phyloP scores from a whole-genome alignment of 2,113 vertebrate species.

The Lathamus discolor region DNA sequence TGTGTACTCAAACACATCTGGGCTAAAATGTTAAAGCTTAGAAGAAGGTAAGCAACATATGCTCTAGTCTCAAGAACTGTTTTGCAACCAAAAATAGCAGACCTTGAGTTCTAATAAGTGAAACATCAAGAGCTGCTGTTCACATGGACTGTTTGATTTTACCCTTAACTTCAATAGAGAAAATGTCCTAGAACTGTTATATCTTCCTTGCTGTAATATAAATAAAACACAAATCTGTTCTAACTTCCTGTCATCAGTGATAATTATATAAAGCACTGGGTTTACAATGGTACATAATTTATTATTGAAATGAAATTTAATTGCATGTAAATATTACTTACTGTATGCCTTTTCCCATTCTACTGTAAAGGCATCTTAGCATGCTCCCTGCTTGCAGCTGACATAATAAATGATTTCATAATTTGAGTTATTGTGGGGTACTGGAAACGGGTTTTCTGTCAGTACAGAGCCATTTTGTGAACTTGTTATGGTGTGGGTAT shows the following conservation, averaged over 20 bases:
- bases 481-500: neutral
- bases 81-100: neutral
- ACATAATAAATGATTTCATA: constrained; percentile 37
- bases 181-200: neutral
- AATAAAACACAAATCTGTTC: constrained; percentile 45
- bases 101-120: neutral
- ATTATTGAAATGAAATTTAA: constrained; percentile 49
- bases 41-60: neutral
- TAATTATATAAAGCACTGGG: constrained; percentile 39
- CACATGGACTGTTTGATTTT: neutral
- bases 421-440: constrained; percentile 60
- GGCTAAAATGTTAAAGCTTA: neutral
- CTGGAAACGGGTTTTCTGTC: constrained; percentile 51
- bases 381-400: constrained; percentile 34
- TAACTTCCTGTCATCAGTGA: constrained; percentile 41
- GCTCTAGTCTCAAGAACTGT: neutral
- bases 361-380: constrained; percentile 35
- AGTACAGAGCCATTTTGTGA: constrained; percentile 2
- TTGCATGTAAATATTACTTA: constrained; percentile 58
- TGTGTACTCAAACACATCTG: neutral
- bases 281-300: constrained; percentile 64
- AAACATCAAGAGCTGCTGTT: neutral
- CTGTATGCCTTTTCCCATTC: constrained; percentile 48
- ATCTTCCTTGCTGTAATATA: constrained; percentile 15
- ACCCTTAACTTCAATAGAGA: constrained; percentile 6